Conservation (phyloP, 2,797 vertebrate genomes). For the Peromyscus nudipes region DNA sequence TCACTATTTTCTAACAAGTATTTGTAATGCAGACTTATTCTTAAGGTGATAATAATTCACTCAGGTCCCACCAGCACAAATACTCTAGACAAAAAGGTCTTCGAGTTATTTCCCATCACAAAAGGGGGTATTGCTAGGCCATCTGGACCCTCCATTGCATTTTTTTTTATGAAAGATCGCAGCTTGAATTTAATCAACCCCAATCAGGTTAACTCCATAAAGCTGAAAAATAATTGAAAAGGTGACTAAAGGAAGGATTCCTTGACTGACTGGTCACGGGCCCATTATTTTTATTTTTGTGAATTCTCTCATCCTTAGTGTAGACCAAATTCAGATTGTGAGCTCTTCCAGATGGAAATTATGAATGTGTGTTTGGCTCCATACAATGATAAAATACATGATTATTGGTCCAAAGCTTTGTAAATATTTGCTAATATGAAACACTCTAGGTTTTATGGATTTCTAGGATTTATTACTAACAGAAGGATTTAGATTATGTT, state of each 20-base stretch:
- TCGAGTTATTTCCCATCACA: constrained; percentile 81
- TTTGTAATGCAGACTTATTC: constrained; percentile 71
- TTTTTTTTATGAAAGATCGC: constrained; percentile 76
- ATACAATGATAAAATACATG: constrained; percentile 29
- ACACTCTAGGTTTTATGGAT: constrained; percentile 67
- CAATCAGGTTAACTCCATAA: constrained; percentile 78
- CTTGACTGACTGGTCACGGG: constrained; percentile 2
- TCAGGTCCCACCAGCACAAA: constrained; percentile 76
- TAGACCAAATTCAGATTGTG: constrained; percentile 43
- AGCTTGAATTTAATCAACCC: constrained; percentile 77
- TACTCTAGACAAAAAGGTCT: constrained; percentile 76
- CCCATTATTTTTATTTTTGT: constrained; percentile 52
- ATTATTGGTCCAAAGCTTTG: constrained; percentile 59
- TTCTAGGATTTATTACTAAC: constrained; percentile 68
- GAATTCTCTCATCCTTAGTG: constrained; percentile 45
- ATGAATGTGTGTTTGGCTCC: constrained; percentile 44
- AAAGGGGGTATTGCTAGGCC: constrained; percentile 80
- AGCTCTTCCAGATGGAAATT: constrained; percentile 23
- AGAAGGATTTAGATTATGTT: constrained; percentile 64
- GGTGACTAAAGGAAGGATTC: constrained; percentile 52
- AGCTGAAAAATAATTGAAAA: constrained; percentile 75
- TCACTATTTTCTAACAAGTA: constrained; percentile 70
- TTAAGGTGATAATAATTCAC: constrained; percentile 76
- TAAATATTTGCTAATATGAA: constrained; percentile 65
- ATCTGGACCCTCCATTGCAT: constrained; percentile 78